A percentile compares a stretch with the other conserved stretches of the same genome.
phyloP scores from a whole-genome alignment of 2,797 vertebrate species.

The Carduelis carduelis region DNA sequence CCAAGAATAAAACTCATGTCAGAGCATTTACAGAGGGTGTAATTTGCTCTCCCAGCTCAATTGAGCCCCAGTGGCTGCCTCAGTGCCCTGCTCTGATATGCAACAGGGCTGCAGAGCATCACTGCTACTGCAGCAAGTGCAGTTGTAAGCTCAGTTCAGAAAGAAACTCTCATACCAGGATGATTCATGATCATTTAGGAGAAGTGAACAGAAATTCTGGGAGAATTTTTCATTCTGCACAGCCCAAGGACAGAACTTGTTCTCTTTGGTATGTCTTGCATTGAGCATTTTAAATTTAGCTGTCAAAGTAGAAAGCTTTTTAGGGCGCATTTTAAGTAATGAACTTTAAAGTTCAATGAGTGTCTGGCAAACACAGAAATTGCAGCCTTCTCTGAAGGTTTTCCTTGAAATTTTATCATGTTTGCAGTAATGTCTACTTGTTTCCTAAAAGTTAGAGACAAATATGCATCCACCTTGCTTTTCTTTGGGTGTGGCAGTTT shows the following conservation, averaged over 20 bases:
- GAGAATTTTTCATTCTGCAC: neutral
- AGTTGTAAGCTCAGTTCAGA: neutral
- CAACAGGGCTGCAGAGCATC: neutral
- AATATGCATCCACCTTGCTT: neutral
- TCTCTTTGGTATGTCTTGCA: neutral
- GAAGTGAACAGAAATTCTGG: neutral
- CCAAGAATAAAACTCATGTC: neutral
- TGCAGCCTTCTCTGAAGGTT: neutral
- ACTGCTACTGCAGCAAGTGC: neutral
- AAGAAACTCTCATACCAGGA: neutral
- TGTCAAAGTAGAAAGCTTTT: neutral
- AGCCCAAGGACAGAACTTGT: neutral
- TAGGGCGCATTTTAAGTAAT: neutral
- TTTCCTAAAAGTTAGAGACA: neutral
- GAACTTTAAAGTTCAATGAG: neutral
- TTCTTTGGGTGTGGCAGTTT: neutral
- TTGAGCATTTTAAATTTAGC: neutral
- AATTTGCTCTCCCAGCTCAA: neutral
- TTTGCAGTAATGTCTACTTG: neutral
- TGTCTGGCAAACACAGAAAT: neutral
- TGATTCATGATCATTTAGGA: fast-evolving
- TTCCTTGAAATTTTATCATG: neutral
- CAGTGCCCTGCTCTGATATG: too few relatives aligned
- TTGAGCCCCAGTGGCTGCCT: neutral
- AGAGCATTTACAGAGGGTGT: neutral